A percentile compares a stretch with the other conserved stretches of the same genome.
These are phyloP conservation scores for Phoenicopterus ruber DNA, from an alignment of 2,113 vertebrate species.

Conservation along the genomic window DNA sequence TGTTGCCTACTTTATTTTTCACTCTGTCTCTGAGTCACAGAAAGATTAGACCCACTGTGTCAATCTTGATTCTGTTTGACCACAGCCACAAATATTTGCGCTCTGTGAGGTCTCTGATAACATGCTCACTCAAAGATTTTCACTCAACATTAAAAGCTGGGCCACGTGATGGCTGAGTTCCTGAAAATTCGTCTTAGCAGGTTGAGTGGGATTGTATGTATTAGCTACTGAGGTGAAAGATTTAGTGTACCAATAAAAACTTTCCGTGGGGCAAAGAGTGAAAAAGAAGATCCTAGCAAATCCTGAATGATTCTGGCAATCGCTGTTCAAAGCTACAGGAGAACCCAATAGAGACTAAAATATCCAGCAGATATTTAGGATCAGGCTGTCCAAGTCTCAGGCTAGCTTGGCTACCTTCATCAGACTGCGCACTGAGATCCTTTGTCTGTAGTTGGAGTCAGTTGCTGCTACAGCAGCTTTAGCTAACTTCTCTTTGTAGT, in stretches of 20 bases:
- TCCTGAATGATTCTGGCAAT: background rate
- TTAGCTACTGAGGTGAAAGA: background rate
- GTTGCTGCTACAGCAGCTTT: background rate
- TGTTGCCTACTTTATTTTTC: background rate
- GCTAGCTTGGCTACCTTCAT: background rate
- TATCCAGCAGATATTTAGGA: background rate
- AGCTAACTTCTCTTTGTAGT: background rate
- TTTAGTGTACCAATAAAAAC: background rate
- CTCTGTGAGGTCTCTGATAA: background rate
- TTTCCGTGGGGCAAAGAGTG: background rate
- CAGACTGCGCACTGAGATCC: background rate
- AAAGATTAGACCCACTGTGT: background rate
- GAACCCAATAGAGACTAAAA: background rate
- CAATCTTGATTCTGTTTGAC: background rate
- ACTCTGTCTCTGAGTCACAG: background rate
- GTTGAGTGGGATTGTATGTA: background rate
- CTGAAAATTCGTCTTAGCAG: background rate
- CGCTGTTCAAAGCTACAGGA: background rate
- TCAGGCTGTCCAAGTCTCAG: background rate
- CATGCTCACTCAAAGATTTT: background rate
- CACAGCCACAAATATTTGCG: background rate
- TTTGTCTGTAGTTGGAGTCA: background rate
- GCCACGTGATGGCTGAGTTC: background rate
- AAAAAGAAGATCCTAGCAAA: background rate
- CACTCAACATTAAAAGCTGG: background rate